Evolutionary conservation across 2,113 vertebrate genomes (phyloP), one percentile per base, ranked within the genome.

Genomic region (Hippoglossus stenolepis): DNA sequence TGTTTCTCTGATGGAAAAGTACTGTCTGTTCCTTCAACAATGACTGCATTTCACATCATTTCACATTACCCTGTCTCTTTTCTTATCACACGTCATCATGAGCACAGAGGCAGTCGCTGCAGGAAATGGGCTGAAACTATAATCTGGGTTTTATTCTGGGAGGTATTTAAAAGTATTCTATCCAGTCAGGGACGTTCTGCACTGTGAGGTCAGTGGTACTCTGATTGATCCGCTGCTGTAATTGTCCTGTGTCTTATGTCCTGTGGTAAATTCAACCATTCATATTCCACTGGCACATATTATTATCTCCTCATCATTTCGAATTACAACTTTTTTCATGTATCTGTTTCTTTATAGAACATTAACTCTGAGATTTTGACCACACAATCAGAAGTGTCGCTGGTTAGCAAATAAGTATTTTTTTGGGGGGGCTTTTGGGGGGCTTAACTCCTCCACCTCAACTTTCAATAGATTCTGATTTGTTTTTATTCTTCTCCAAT

Each of bases 51-150:
- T 68, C 21, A 66, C 43, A 70, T 86, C 70, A 73, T 21, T 20
- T 65, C 56, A 64, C 51, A 51, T 63, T 53, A 21, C 58, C 5
- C 70, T 35, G 61, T 75, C 45, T 73, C 64, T 65, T 67, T 77
- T 77, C 58, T 73, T 59, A 73, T 69, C 62, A 70, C 78, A 83
- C 60, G 4, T 24, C 10, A 57, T 85, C 67, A 67, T 62, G 81
- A 24, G 54, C 38, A 40, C 59, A 28, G 64, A 54, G 17, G 28
- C 51, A 77, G 56, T 21, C 53, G 11, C 1, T 58, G 26, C 24
- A 71, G 74, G 59, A 73, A 70, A 70, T 66, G 24, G 24, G 12
- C 64, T 57, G 21, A 21, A 75, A 78, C 47, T 61, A 20, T 64
- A 75, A 73, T 68, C 40, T 58, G 31, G 20, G 14, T 51, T 71